These are phyloP conservation scores for Cantharis flavilabris DNA, from an alignment of 2,888 invertebrate genomes.

Conservation along the genomic window DNA sequence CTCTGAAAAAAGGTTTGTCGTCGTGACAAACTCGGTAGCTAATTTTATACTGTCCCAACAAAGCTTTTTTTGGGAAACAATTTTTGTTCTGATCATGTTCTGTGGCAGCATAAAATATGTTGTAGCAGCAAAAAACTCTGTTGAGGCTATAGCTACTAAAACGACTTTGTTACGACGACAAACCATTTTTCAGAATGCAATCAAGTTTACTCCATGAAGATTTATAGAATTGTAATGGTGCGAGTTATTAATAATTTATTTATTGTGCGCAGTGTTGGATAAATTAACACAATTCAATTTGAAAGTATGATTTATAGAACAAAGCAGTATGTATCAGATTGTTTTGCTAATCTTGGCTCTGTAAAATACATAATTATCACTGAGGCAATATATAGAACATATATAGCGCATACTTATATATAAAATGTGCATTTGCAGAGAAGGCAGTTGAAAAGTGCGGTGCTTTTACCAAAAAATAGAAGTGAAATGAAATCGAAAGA, in stretches of 20 bases:
- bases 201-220: neutral
- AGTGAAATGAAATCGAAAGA: neutral
- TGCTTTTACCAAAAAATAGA: neutral
- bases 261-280: neutral
- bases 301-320: neutral
- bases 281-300: neutral
- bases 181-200: too few relatives aligned
- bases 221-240: neutral
- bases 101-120: too few relatives aligned
- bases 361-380: too few relatives aligned
- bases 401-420: too few relatives aligned
- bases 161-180: too few relatives aligned
- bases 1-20: too few relatives aligned
- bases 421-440: neutral
- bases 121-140: too few relatives aligned
- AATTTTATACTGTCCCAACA: too few relatives aligned
- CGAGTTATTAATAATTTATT: neutral
- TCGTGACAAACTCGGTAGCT: too few relatives aligned
- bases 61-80: too few relatives aligned
- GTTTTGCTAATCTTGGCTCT: neutral
- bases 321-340: neutral
- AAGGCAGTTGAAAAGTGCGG: neutral
- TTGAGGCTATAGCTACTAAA: too few relatives aligned
- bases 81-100: too few relatives aligned
- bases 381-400: neutral